Evolutionary conservation across 2,888 invertebrate species (phyloP).

Genomic region (Limnephilus rhombicus): DNA sequence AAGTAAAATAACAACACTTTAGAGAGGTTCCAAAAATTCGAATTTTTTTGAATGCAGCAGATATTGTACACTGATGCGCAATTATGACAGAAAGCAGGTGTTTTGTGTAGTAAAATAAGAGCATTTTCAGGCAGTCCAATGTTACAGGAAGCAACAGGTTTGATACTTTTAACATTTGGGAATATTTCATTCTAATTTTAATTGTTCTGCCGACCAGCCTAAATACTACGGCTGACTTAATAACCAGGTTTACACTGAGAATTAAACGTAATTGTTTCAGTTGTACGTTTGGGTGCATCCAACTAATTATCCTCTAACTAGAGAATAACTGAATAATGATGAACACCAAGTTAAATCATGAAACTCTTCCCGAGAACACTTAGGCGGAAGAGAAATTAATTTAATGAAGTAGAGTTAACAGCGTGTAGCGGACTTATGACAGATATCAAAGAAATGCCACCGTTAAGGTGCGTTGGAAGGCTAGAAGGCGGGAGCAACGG

Average conservation of each 20-base stretch:
- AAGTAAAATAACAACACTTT: background rate
- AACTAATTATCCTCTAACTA: conserved; percentile 59
- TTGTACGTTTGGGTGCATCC: conserved; percentile 50
- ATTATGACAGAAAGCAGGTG: background rate
- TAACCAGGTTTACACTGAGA: conserved; percentile 54
- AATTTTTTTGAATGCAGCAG: background rate
- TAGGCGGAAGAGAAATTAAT: conserved; percentile 20
- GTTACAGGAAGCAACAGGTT: background rate
- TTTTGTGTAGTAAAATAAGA: background rate
- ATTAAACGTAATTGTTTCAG: conserved; percentile 58
- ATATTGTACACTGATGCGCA: background rate
- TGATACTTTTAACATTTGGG: background rate
- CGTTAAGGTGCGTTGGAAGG: background rate
- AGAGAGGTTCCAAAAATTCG: background rate
- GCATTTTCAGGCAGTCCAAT: background rate
- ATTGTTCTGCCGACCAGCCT: background rate
- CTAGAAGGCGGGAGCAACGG: background rate
- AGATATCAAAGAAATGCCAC: background rate
- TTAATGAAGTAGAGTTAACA: conserved; percentile 32
- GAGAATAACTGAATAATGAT: conserved; percentile 64
- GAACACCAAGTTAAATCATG: conserved; percentile 46
- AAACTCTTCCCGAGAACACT: conserved; percentile 41
- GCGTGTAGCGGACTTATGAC: background rate
- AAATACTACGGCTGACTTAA: conserved; percentile 38
- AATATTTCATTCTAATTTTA: background rate